Conservation (phyloP, 64 coral and sea anemone genomes). For the Pocillopora damicornis region DNA sequence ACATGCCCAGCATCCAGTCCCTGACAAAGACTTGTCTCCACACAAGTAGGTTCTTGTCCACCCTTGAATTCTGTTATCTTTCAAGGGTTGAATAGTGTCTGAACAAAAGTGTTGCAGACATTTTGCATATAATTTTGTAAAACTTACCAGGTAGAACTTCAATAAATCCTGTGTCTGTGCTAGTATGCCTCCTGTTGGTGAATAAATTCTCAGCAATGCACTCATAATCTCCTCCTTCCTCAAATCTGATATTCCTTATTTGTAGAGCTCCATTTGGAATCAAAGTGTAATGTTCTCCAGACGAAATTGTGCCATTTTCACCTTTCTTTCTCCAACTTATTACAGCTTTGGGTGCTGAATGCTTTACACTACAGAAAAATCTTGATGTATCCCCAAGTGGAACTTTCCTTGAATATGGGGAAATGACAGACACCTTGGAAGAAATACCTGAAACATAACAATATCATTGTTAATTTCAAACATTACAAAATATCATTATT, state of each 20-base stretch:
- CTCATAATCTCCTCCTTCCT: conserved; percentile 58
- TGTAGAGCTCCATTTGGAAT: conserved; percentile 57
- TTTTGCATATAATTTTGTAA: neutral
- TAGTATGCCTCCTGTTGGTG: conserved; percentile 46
- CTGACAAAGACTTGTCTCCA: too few relatives aligned
- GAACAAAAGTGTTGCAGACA: too few relatives aligned
- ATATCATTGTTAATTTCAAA: neutral
- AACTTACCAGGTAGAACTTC: conserved; percentile 49
- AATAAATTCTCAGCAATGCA: conserved; percentile 60
- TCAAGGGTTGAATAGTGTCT: too few relatives aligned
- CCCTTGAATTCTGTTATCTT: too few relatives aligned
- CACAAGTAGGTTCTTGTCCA: too few relatives aligned
- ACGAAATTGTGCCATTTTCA: conserved; percentile 29
- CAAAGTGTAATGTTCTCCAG: conserved; percentile 50
- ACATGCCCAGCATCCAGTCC: too few relatives aligned
- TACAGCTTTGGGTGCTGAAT: conserved; percentile 63
- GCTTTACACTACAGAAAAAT: conserved; percentile 61
- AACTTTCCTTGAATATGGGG: conserved; percentile 24
- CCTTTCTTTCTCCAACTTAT: conserved; percentile 79
- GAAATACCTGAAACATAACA: conserved; percentile 65
- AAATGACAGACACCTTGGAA: conserved; percentile 63
- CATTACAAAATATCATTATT: too few relatives aligned
- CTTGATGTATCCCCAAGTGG: conserved; percentile 59
- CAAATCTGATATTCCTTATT: conserved; percentile 61
- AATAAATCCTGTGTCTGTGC: conserved; percentile 29